A percentile compares a stretch with the other conserved stretches of the same genome.
Conservation (phyloP, 2,888 invertebrate species). For the Xanthostigma xanthostigma region DNA sequence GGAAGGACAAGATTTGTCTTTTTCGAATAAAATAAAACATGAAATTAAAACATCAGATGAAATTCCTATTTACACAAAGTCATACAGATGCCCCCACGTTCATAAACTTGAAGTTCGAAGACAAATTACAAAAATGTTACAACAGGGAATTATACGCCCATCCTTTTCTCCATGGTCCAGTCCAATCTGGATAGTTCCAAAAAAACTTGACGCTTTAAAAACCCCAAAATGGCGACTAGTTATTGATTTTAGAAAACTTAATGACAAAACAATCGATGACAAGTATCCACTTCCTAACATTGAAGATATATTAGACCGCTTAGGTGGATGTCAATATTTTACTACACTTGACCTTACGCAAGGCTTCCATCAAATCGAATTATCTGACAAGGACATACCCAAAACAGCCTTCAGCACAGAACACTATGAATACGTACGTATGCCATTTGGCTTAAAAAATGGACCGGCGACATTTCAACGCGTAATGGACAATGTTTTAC, state of each 20-base stretch:
- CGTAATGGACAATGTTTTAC: too few species aligned
- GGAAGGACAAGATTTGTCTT: constrained; percentile 13
- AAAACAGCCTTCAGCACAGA: not conserved
- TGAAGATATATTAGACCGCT: constrained; percentile 14
- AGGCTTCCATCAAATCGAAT: not conserved
- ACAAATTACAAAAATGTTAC: constrained; percentile 15
- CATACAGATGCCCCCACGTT: constrained; percentile 17
- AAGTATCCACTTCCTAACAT: constrained; percentile 16
- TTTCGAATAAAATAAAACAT: constrained; percentile 17
- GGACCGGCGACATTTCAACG: not conserved
- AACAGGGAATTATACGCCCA: constrained; percentile 14
- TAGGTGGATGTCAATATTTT: too few species aligned
- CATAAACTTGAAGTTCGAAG: constrained; percentile 17
- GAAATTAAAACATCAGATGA: constrained; percentile 16
- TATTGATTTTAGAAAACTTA: constrained; percentile 15
- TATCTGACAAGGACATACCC: not conserved
- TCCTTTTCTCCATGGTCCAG: constrained; percentile 14
- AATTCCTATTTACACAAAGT: constrained; percentile 15
- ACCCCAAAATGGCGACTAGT: constrained; percentile 16
- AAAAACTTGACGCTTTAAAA: constrained; percentile 15
- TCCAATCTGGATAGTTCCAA: constrained; percentile 18
- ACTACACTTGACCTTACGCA: too few species aligned
- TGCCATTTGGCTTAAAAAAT: not conserved
- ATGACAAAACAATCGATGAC: constrained; percentile 15
- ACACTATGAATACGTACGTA: not conserved